phyloP scores from a whole-genome alignment of 2,113 vertebrate species.

The Pachyramphus minor region DNA sequence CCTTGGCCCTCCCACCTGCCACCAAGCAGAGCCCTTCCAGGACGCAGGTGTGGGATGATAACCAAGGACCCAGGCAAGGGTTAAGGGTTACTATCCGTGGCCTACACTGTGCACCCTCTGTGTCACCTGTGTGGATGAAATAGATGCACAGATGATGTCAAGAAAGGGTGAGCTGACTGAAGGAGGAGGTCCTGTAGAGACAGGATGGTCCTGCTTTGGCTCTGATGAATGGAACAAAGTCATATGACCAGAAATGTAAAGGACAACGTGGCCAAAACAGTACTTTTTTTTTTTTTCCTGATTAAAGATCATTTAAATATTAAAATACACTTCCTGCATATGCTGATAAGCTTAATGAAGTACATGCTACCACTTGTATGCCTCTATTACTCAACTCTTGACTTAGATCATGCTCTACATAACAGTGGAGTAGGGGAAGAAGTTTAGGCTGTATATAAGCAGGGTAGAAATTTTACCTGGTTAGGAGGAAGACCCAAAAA shows the following conservation, averaged over 20 bases:
- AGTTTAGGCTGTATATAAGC: neutral
- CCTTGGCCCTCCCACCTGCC: neutral
- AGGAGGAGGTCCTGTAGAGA: neutral
- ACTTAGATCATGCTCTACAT: neutral
- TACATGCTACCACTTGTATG: fast-evolving
- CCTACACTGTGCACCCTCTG: neutral
- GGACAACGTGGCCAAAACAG: neutral
- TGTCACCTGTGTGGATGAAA: neutral
- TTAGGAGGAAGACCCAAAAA: neutral
- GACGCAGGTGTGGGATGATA: neutral
- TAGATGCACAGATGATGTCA: neutral
- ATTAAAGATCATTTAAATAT: neutral
- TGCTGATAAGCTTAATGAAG: neutral
- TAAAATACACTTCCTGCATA: neutral
- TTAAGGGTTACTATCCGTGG: neutral
- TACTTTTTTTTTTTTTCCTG: neutral
- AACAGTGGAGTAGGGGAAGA: neutral
- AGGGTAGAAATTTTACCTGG: neutral
- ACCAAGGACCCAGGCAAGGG: neutral
- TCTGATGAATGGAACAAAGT: neutral
- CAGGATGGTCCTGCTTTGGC: neutral
- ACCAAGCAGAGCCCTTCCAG: neutral
- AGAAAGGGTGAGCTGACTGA: neutral
- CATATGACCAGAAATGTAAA: neutral
- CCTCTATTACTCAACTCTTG: neutral